phyloP scores from a whole-genome alignment of 2,888 invertebrate species.

The Coelopa pilipes region DNA sequence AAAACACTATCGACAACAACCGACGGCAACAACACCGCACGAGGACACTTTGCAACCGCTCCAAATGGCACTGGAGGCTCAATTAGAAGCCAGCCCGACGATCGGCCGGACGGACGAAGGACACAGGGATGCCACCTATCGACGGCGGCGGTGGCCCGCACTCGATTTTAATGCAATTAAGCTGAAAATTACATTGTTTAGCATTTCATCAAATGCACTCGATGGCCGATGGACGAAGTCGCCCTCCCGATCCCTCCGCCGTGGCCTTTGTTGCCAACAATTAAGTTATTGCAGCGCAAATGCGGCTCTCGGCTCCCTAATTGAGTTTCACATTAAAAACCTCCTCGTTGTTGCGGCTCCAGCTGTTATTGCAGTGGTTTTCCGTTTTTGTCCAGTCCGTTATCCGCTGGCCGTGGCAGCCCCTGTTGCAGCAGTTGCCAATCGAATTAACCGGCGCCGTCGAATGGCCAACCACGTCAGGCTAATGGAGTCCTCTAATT shows the following conservation, averaged over 20 bases:
- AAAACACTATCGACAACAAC: background rate
- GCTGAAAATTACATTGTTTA: slow-evolving; percentile 46
- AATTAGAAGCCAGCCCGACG: slow-evolving; percentile 24
- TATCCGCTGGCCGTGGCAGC: too few species aligned
- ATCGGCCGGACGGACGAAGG: background rate
- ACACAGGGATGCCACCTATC: background rate
- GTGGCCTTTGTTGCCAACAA: background rate
- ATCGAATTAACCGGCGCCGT: too few species aligned
- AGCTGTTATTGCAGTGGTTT: too few species aligned
- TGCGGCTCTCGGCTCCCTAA: background rate
- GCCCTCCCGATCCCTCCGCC: too few species aligned
- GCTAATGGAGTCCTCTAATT: too few species aligned
- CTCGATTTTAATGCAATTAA: slow-evolving; percentile 53
- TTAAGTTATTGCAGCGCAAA: too few species aligned
- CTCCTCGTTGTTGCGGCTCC: slow-evolving; percentile 3
- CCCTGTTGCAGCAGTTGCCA: too few species aligned
- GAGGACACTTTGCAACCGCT: slow-evolving; percentile 29
- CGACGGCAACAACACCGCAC: slow-evolving; percentile 7
- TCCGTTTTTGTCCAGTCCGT: too few species aligned
- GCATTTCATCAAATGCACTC: slow-evolving; percentile 30
- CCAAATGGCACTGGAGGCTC: slow-evolving; percentile 24
- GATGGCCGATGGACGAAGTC: too few species aligned
- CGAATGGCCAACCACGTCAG: too few species aligned
- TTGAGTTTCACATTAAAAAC: slow-evolving; percentile 13
- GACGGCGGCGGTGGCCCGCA: slow-evolving; percentile 14